Conservation (phyloP, 2,797 vertebrate species). For the Catostomus latipinnis region DNA sequence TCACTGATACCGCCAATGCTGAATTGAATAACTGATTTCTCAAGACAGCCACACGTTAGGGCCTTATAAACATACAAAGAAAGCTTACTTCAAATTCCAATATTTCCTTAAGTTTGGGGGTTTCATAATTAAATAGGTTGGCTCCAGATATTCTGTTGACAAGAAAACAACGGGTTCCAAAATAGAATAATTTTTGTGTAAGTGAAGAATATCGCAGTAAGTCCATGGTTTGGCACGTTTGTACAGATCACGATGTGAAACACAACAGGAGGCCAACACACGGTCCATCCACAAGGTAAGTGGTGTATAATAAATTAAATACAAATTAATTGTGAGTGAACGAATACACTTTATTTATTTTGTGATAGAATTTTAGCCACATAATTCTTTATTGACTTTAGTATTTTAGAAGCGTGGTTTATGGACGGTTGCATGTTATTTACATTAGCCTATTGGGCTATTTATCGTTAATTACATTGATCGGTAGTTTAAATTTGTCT, state of each 20-base stretch:
- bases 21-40: background rate
- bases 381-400: background rate
- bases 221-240: constrained; percentile 1
- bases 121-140: background rate
- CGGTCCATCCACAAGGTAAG: constrained; percentile 16
- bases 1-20: background rate
- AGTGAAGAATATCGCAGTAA: background rate
- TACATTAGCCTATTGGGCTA: background rate
- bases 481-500: background rate
- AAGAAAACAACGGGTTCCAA: background rate
- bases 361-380: background rate
- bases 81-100: background rate
- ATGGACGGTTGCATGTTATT: background rate
- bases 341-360: background rate
- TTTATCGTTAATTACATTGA: background rate
- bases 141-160: background rate
- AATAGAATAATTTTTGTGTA: background rate
- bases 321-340: too few species aligned
- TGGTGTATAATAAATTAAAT: background rate
- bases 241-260: background rate
- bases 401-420: background rate
- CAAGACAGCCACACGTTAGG: background rate
- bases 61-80: background rate
- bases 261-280: background rate
- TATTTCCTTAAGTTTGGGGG: background rate